Evolutionary conservation across 2,888 invertebrate genomes (phyloP), one percentile per base, ranked within the genome.

Genomic region (Drosophila greeni): DNA sequence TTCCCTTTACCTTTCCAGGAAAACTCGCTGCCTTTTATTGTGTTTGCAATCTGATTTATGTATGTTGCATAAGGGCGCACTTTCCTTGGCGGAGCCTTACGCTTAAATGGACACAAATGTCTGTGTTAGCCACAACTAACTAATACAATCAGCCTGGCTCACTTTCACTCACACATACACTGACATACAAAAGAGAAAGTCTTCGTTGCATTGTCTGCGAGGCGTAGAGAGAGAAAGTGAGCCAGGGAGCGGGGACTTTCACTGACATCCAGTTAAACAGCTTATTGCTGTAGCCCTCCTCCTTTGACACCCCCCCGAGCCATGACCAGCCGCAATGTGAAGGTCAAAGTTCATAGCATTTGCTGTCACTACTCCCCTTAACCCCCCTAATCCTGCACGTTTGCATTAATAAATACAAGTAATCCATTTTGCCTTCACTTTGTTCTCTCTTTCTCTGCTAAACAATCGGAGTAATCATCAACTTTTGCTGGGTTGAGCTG

Each of bases 261-360:
- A n/a, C n/a, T n/a, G n/a, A n/a, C n/a, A n/a, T n/a, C n/a, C n/a
- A n/a, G 72, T 75, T 81, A 70, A 74, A 70, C 70, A 74, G 72
- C 73, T 71, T 81, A 67, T 57, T 47, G 56, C 26, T 51, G 42
- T 59, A 53, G 65, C 31, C 20, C n/a, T 6, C 53, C 23, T n/a
- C 56, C 20, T 6, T 16, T 31, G 33, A 23, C 31, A 8, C 31
- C 18, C 12, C 12, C 20, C 1, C 18, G 16, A 12, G 16, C 12
- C 45, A 20, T 37, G 24, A 29, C 29, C 39, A 18, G 5, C 26
- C 34, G 51, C 45, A 34, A 24, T 29, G 14, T 26, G 68, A 81
- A 79, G 79, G 70, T 83, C 76, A 80, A 83, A 80, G 79, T 80
- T 84, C 76, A 55, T 47, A 66, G 54, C 55, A 67, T 66, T 51